These are phyloP conservation scores for Mechanitis messenoides DNA, from an alignment of 2,888 invertebrate species.

Conservation along the genomic window DNA sequence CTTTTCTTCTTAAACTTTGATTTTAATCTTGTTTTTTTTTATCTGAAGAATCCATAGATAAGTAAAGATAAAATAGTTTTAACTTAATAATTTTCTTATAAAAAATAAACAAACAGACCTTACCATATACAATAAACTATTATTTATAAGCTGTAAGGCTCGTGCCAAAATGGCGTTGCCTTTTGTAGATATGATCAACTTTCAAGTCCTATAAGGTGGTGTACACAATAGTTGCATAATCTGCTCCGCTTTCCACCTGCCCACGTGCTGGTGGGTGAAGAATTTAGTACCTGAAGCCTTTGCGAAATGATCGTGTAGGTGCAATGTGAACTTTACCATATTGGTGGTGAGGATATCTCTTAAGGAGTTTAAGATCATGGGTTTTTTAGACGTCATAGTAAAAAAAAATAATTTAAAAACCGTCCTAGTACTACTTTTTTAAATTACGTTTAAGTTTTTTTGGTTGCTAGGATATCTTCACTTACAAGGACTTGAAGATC, in stretches of 20 bases:
- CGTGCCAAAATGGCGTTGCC: slow-evolving; percentile 15
- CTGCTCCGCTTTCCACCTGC: slow-evolving; percentile 69
- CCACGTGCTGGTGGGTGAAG: slow-evolving; percentile 64
- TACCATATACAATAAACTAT: background rate
- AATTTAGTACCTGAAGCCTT: slow-evolving; percentile 57
- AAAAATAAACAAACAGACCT: no score
- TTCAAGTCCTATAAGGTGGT: slow-evolving; percentile 58
- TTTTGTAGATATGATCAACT: slow-evolving; percentile 39
- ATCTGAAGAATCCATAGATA: no score
- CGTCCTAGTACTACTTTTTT: no score
- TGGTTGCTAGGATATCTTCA: no score
- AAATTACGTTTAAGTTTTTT: no score
- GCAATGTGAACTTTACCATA: slow-evolving; percentile 15
- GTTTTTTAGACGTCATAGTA: no score
- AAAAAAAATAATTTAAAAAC: no score
- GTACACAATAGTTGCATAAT: slow-evolving; percentile 57
- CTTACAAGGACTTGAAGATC: no score
- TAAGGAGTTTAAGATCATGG: background rate
- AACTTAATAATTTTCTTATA: no score
- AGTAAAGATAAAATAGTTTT: no score
- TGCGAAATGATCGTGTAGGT: slow-evolving; percentile 50
- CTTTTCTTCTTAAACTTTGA: no score
- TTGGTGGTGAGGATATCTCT: background rate
- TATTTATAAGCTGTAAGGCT: slow-evolving; percentile 7
- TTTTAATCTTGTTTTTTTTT: no score